Evolutionary conservation across 2,113 vertebrate species (phyloP).

Genomic region (Axis porcinus): DNA sequence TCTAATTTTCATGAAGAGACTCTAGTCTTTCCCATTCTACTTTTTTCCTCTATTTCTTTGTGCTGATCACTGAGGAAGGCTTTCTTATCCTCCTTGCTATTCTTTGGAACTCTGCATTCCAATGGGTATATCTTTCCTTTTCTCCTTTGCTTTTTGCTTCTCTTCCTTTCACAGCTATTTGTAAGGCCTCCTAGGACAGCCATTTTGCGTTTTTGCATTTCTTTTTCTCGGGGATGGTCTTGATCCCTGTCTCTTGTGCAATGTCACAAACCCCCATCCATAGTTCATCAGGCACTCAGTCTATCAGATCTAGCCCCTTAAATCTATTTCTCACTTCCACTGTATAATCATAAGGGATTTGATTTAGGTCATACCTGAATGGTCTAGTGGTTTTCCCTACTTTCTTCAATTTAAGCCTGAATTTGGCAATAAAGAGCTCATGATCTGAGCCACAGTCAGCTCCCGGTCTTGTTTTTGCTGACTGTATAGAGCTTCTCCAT

Average conservation of each 20-base stretch:
- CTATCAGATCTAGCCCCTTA: not conserved
- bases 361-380: not conserved
- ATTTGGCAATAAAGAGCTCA: not conserved
- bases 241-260: not conserved
- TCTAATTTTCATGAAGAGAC: not conserved
- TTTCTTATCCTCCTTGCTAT: not conserved
- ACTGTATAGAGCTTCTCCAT: not conserved
- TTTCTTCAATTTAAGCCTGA: not conserved
- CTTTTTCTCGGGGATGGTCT: not conserved
- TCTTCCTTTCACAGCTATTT: not conserved
- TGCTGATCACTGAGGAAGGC: not conserved
- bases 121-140: not conserved
- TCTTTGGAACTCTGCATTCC: not conserved
- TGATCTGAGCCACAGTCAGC: not conserved
- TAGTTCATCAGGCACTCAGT: not conserved
- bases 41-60: not conserved
- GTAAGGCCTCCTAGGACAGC: not conserved
- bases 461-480: not conserved
- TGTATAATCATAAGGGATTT: not conserved
- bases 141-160: not conserved
- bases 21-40: not conserved
- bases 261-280: rapidly evolving
- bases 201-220: not conserved
- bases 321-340: not conserved
- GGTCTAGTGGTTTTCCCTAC: not conserved